Evolutionary conservation across 2,797 vertebrate species (phyloP).

Genomic region (Dipus sagitta): DNA sequence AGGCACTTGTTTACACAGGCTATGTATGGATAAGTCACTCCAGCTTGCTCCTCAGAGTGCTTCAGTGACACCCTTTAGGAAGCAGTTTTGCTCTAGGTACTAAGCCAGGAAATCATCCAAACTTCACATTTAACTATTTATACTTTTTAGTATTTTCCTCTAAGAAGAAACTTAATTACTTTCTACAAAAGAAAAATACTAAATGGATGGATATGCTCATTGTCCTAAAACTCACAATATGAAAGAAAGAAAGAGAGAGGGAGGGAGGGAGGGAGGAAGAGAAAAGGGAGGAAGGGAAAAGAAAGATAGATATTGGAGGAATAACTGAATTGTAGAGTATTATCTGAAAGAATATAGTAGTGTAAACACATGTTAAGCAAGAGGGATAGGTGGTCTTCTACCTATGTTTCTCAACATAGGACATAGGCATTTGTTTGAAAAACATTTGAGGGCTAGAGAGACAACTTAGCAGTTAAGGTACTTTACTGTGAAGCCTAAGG

Average conservation of each 20-base stretch:
- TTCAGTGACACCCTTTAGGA: not conserved
- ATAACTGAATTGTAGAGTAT: not conserved
- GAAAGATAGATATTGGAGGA: not conserved
- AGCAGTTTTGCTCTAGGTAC: not conserved
- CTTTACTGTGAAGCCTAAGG: too few species aligned
- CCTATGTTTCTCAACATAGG: too few species aligned
- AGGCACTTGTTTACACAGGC: not conserved
- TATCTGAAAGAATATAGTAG: not conserved
- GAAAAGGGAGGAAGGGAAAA: too few species aligned
- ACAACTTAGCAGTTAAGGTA: too few species aligned
- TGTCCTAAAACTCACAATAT: not conserved
- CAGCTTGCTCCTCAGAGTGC: not conserved
- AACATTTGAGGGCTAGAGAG: too few species aligned
- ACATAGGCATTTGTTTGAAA: not conserved
- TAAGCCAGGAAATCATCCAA: not conserved
- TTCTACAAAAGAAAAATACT: not conserved
- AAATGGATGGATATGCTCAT: not conserved
- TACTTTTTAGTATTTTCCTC: slow-evolving; percentile 30
- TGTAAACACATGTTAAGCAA: not conserved
- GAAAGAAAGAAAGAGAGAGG: not conserved
- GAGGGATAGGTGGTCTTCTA: not conserved
- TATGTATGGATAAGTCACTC: not conserved
- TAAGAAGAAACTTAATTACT: not conserved
- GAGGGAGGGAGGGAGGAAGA: too few species aligned
- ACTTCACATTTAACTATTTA: not conserved